Conservation (phyloP, 2,113 vertebrate species). For the Indri indri region DNA sequence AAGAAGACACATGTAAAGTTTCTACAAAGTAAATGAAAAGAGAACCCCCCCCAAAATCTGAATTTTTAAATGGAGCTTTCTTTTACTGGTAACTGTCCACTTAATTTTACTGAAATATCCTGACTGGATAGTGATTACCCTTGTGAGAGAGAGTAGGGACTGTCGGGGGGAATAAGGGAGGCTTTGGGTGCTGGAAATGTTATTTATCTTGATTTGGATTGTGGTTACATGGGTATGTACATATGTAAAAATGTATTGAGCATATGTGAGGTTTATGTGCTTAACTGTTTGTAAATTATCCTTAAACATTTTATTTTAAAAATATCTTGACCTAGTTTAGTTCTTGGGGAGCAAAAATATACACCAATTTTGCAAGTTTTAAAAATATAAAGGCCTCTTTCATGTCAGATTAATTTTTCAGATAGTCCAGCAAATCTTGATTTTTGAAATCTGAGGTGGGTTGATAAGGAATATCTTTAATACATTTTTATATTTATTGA, state of each 20-base stretch:
- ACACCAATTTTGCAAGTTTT: background rate
- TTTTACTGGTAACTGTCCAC: background rate
- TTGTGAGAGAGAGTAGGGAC: background rate
- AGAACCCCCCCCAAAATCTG: background rate
- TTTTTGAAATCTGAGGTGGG: background rate
- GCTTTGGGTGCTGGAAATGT: background rate
- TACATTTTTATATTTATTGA: background rate
- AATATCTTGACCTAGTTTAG: background rate
- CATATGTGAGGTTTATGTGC: background rate
- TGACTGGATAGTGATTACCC: background rate
- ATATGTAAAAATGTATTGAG: background rate
- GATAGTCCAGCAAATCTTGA: background rate
- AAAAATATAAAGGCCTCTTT: background rate
- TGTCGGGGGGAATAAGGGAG: background rate
- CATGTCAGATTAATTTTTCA: background rate
- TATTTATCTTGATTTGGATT: background rate
- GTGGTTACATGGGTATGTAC: background rate
- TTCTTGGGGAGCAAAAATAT: background rate
- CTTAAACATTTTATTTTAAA: background rate
- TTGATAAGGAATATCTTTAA: background rate
- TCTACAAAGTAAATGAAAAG: background rate
- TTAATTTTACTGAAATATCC: background rate
- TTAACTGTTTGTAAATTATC: background rate
- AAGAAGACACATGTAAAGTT: background rate
- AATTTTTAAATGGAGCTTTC: background rate